Evolutionary conservation across 2,113 vertebrate genomes (phyloP).

Genomic region (Taurulus bubalis): DNA sequence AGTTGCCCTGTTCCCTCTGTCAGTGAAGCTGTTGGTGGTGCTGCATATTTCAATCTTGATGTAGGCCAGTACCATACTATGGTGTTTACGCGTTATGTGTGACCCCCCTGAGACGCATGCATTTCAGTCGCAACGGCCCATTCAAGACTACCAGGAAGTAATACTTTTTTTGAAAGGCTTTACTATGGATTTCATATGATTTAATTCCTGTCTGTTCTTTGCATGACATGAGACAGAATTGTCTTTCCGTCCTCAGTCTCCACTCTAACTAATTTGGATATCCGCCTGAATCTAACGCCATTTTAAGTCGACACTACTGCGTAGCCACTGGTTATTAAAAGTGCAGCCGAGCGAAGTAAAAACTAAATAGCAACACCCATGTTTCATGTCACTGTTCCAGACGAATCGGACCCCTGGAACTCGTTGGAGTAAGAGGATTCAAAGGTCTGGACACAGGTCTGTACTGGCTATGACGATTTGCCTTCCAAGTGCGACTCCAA

Average conservation of each 20-base stretch:
- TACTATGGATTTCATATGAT: background rate
- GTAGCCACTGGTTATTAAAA: background rate
- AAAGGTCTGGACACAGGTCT: background rate
- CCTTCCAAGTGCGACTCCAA: background rate
- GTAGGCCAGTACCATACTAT: constrained; percentile 2
- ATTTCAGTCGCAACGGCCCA: constrained; percentile 3
- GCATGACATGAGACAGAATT: background rate
- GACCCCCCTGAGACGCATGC: constrained; percentile 9
- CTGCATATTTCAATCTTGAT: constrained; percentile 3
- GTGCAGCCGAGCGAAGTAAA: background rate
- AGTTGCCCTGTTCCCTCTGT: constrained; percentile 3
- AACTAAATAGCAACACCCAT: background rate
- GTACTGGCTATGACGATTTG: background rate
- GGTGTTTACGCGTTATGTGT: constrained; percentile 16
- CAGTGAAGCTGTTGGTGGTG: constrained; percentile 10
- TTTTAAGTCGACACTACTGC: background rate
- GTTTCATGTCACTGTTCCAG: background rate
- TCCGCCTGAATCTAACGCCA: background rate
- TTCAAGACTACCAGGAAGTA: background rate
- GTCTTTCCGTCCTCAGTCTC: background rate
- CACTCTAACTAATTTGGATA: background rate
- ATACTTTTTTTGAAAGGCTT: background rate
- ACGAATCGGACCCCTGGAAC: background rate
- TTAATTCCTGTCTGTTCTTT: background rate
- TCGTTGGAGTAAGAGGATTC: background rate